Evolutionary conservation across 2,888 invertebrate species (phyloP).

Genomic region (Neoascia interrupta): DNA sequence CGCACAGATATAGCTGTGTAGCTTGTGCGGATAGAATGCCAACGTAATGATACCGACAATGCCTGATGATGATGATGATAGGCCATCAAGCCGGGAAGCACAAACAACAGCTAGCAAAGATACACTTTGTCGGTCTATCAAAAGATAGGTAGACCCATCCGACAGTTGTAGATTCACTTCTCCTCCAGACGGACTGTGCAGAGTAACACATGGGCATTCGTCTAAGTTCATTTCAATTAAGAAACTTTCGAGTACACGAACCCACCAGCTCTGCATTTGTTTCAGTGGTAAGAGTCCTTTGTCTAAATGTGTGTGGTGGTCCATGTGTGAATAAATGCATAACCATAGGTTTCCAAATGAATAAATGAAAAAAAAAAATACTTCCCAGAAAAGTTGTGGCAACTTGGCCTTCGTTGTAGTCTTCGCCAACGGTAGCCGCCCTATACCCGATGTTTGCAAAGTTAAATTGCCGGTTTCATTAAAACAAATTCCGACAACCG

Average conservation of each 20-base stretch:
- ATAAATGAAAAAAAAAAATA: conserved; percentile 61
- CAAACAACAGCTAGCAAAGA: conserved; percentile 18
- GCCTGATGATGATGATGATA: conserved; percentile 24
- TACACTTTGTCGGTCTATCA: conserved; percentile 14
- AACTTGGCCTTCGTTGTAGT: conserved; percentile 47
- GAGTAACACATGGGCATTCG: conserved; percentile 55
- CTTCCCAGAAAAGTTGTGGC: conserved; percentile 37
- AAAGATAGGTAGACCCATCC: conserved; percentile 20
- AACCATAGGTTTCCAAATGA: too few relatives aligned
- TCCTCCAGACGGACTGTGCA: conserved; percentile 22
- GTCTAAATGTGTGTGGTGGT: conserved; percentile 4
- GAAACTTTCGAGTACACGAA: conserved; percentile 63
- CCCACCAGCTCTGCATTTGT: conserved; percentile 17
- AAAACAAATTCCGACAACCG: conserved; percentile 67
- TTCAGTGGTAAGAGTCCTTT: conserved; percentile 29
- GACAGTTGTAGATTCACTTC: conserved; percentile 37
- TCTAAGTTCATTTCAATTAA: conserved; percentile 69
- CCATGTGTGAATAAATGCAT: conserved; percentile 8
- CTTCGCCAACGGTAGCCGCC: conserved; percentile 3
- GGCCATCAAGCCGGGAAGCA: conserved; percentile 12
- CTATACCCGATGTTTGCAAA: conserved; percentile 54
- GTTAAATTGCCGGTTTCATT: conserved; percentile 69
- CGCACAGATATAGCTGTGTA: neutral
- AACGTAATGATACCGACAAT: conserved; percentile 39
- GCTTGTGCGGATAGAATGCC: conserved; percentile 21